phyloP scores from a whole-genome alignment of 2,113 vertebrate species.

The Semnornis frantzii region DNA sequence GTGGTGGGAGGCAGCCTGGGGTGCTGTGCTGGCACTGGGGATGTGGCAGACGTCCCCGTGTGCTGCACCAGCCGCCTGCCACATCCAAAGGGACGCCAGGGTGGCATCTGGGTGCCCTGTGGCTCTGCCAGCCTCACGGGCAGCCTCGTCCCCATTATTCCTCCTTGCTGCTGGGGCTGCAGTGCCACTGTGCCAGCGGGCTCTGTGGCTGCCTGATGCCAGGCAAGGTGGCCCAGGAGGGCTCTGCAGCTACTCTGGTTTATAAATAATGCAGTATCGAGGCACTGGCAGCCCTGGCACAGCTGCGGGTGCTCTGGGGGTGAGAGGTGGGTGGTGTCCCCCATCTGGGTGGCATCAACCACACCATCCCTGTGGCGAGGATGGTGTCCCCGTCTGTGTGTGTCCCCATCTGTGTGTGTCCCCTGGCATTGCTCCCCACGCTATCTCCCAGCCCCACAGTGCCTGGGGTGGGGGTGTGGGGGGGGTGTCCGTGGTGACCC shows the following conservation, averaged over 20 bases:
- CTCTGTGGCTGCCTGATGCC: constrained; percentile 19
- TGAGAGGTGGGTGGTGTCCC: background rate
- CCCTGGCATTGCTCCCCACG: background rate
- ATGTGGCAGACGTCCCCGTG: background rate
- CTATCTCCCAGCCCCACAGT: accelerated
- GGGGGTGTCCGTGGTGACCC: background rate
- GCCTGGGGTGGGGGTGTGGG: background rate
- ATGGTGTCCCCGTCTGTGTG: no score
- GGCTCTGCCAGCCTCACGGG: background rate
- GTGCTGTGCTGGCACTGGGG: background rate
- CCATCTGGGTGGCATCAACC: background rate
- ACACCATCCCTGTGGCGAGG: accelerated
- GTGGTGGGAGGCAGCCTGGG: background rate
- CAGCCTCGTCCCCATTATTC: background rate
- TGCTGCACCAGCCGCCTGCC: background rate
- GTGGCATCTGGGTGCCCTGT: background rate
- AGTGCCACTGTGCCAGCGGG: constrained; percentile 29
- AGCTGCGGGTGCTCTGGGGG: background rate
- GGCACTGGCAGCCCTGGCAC: constrained; percentile 17
- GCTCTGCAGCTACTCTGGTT: constrained; percentile 68
- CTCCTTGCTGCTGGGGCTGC: background rate
- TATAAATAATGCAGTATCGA: constrained; percentile 75
- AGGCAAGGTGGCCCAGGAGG: constrained; percentile 48
- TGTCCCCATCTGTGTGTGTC: no score
- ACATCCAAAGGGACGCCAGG: background rate